Evolutionary conservation across 2,797 vertebrate species (phyloP), one percentile per base, ranked within the genome.

Genomic region (Sarcoramphus papa): DNA sequence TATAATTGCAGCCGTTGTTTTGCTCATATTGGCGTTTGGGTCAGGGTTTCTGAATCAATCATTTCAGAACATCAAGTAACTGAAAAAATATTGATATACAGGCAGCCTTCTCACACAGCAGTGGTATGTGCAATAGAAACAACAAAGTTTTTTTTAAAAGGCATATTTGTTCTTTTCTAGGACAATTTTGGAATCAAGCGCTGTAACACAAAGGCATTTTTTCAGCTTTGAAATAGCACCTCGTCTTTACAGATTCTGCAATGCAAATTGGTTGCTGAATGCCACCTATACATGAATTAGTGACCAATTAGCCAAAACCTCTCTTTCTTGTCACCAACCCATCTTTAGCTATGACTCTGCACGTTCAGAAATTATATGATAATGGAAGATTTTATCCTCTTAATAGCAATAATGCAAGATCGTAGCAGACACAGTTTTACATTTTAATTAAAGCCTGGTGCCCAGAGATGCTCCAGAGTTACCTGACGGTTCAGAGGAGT

Each of bases 1-100:
- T 0, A 5, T 3, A 67, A 77, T 0, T 21, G 56, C 56, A 89
- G 64, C 18, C 60, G 35, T n/a, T 19, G 2, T 12, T 91, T 43
- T 72, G 20, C 53, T 89, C 27, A 6, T 7, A 7, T 4, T 59
- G 50, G 16, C 23, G 12, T 67, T 74, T 35, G 22, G 47, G 23
- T 43, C n/a, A 21, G 7, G 21, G 23, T 48, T 90, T 57, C 33
- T 19, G 4, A 57, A 43, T 35, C 17, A 56, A 14, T 53, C 33
- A 45, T 28, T 65, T 57, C 48, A 59, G 56, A 84, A 59, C 62
- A 70, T 27, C 40, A 56, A 27, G 15, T 40, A 82, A 47, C n/a
- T 51, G 40, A 57, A 53, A 47, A 65, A 59, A 33, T 31, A 51
- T 0, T 31, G 33, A 12, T 41, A 17, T 24, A n/a, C 20, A 72